Evolutionary conservation across 2,888 invertebrate genomes (phyloP).

Genomic region (Cancer borealis): DNA sequence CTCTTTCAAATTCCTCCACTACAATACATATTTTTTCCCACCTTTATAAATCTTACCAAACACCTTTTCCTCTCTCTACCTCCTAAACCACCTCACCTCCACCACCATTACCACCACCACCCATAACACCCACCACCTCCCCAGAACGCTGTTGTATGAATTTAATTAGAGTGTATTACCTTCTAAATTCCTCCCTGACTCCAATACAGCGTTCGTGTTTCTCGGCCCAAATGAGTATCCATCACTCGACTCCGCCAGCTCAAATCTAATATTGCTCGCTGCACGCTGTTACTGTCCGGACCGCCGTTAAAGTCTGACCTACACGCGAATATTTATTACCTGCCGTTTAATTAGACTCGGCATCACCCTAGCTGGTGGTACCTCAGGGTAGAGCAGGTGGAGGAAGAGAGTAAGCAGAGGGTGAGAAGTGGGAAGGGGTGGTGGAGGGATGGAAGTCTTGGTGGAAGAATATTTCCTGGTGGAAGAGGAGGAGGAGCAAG

Average conservation of each 20-base stretch:
- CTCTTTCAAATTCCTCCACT: background rate
- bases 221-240: slow-evolving; percentile 37
- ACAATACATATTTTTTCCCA: background rate
- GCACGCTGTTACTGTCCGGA: slow-evolving; percentile 44
- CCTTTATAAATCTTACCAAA: background rate
- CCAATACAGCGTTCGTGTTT: slow-evolving; percentile 39
- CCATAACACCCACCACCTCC: background rate
- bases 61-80: background rate
- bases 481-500: background rate
- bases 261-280: slow-evolving; percentile 40
- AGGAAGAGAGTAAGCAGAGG: background rate
- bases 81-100: background rate
- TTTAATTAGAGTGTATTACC: slow-evolving; percentile 34
- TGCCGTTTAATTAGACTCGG: slow-evolving; percentile 47
- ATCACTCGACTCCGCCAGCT: slow-evolving; percentile 14
- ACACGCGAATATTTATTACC: slow-evolving; percentile 45
- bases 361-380: slow-evolving; percentile 14
- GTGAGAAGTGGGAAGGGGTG: background rate
- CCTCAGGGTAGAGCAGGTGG: background rate
- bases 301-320: slow-evolving; percentile 28
- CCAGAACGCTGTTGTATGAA: background rate
- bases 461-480: too few relatives aligned
- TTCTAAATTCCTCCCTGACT: slow-evolving; percentile 44
- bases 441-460: background rate
- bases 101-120: too few relatives aligned